Evolutionary conservation across 1,140 invertebrate species (phyloP).

Genomic region (Harpegnathos saltator): DNA sequence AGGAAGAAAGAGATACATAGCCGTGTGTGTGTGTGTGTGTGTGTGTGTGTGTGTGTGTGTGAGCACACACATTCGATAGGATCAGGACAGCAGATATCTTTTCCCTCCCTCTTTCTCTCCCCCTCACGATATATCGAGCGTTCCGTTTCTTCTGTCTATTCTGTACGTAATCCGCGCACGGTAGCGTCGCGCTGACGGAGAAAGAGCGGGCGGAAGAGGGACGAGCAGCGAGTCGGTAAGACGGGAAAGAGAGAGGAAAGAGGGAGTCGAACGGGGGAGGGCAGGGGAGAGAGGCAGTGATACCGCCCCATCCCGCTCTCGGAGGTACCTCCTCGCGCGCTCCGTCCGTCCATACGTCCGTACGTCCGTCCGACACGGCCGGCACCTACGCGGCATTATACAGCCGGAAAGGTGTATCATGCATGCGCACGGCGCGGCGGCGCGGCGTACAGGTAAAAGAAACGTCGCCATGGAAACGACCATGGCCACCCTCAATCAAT

Average conservation of each 20-base stretch:
- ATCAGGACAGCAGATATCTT: not conserved
- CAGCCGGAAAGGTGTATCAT: slow-evolving; percentile 62
- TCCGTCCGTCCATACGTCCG: too few relatives aligned
- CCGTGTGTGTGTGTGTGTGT: too few relatives aligned
- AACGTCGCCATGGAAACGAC: slow-evolving; percentile 82
- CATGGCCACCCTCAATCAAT: slow-evolving; percentile 83
- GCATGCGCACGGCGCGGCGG: slow-evolving; percentile 53
- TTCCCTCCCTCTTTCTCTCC: slow-evolving; percentile 6
- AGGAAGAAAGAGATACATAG: too few relatives aligned
- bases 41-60: too few relatives aligned
- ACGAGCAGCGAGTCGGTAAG: not conserved
- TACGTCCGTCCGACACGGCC: too few relatives aligned
- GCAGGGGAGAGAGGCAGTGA: not conserved
- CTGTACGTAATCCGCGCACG: slow-evolving; percentile 50
- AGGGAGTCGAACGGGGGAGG: too few relatives aligned
- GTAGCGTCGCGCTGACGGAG: not conserved
- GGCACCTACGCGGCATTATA: slow-evolving; percentile 50
- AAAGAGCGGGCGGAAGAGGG: not conserved
- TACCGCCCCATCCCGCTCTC: slow-evolving; percentile 23
- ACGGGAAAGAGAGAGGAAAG: not conserved
- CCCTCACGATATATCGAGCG: slow-evolving; percentile 23
- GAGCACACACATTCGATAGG: too few relatives aligned
- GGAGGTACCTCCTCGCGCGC: slow-evolving; percentile 14
- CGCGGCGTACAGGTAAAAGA: slow-evolving; percentile 78
- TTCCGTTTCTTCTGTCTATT: slow-evolving; percentile 19